Conservation (phyloP, 2,797 vertebrate species). For the Chanos chanos region DNA sequence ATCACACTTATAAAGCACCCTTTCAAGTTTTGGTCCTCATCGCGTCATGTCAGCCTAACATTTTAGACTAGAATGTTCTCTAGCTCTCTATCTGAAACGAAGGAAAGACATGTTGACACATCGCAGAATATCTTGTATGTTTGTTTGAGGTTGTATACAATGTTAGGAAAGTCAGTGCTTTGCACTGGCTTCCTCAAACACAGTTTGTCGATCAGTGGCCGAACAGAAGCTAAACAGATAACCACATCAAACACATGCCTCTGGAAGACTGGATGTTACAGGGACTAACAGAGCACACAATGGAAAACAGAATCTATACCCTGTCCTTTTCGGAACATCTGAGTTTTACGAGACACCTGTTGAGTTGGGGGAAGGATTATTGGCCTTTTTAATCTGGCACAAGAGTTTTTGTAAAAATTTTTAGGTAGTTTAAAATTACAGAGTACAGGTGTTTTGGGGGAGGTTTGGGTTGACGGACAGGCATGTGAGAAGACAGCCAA, state of each 20-base stretch:
- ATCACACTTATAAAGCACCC: too few relatives aligned
- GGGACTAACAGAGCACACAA: not conserved
- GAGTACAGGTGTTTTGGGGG: slow-evolving; percentile 66
- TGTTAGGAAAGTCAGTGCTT: too few relatives aligned
- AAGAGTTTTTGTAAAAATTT: slow-evolving; percentile 44
- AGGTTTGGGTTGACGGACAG: slow-evolving; percentile 63
- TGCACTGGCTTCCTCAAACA: not conserved
- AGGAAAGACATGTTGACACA: too few relatives aligned
- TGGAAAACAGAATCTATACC: too few relatives aligned
- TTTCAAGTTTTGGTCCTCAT: too few relatives aligned
- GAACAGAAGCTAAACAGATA: not conserved
- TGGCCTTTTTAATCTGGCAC: slow-evolving; percentile 24
- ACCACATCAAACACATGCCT: slow-evolving; percentile 9
- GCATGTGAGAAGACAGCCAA: slow-evolving; percentile 70
- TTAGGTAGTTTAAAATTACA: slow-evolving; percentile 66
- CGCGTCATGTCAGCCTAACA: too few relatives aligned
- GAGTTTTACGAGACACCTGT: slow-evolving; percentile 38
- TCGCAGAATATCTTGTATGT: too few relatives aligned
- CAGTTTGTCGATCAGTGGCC: not conserved
- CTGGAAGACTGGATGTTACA: not conserved
- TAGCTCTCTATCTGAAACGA: too few relatives aligned
- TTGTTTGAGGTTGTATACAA: too few relatives aligned
- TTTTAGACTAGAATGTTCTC: too few relatives aligned
- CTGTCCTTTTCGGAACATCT: not conserved
- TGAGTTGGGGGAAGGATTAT: not conserved